phyloP scores from a whole-genome alignment of 2,113 vertebrate genomes.

The Agapornis roseicollis region DNA sequence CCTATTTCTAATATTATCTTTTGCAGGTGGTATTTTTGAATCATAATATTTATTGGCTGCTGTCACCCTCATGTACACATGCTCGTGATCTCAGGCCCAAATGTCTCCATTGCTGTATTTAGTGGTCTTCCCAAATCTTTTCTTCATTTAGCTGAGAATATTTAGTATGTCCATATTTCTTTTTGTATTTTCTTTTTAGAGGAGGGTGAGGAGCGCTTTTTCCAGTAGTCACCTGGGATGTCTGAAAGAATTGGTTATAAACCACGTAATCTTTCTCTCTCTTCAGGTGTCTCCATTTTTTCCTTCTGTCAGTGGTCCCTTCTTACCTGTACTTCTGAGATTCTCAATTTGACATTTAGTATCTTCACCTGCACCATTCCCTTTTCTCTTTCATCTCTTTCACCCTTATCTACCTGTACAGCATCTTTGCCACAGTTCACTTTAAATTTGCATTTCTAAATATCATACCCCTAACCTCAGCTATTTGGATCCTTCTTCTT shows the following conservation, averaged over 20 bases:
- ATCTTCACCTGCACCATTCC: background rate
- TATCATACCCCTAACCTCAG: background rate
- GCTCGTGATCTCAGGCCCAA: background rate
- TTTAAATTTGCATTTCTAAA: background rate
- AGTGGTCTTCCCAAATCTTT: background rate
- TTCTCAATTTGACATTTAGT: background rate
- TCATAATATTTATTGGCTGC: background rate
- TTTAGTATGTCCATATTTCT: background rate
- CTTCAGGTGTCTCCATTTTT: background rate
- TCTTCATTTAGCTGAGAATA: background rate
- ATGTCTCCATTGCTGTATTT: constrained; percentile 21
- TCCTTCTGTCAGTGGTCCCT: background rate
- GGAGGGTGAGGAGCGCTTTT: background rate
- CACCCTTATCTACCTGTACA: background rate
- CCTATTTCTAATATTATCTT: constrained; percentile 19
- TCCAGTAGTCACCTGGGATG: background rate
- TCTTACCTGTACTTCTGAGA: background rate
- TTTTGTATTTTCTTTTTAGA: background rate
- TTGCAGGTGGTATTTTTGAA: constrained; percentile 18
- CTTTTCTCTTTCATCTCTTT: background rate
- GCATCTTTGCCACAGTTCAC: background rate
- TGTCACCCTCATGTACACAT: background rate
- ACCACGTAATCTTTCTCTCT: background rate
- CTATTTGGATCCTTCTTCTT: background rate
- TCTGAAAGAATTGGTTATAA: background rate